phyloP scores from a whole-genome alignment of 2,888 invertebrate genomes.

The Heteropelma amictum region DNA sequence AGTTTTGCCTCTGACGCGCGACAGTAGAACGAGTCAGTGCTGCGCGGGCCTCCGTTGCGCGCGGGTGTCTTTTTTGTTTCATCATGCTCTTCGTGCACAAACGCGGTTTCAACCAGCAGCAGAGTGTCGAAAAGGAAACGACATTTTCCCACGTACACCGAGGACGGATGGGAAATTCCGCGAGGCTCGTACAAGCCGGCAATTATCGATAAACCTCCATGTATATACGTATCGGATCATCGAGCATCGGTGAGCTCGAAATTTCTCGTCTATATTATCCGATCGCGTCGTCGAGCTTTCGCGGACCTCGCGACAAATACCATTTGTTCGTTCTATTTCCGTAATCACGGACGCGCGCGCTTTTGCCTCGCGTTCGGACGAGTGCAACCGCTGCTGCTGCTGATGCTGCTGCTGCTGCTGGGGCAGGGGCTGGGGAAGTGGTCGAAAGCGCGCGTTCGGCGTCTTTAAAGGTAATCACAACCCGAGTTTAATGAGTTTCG shows the following conservation, averaged over 20 bases:
- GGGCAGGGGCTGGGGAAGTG: slow-evolving; percentile 35
- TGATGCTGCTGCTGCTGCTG: neutral
- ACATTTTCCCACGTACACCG: no score
- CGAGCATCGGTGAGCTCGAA: slow-evolving; percentile 10
- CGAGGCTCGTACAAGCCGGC: neutral
- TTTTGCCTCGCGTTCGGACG: neutral
- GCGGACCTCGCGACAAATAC: slow-evolving; percentile 15
- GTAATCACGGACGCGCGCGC: slow-evolving; percentile 25
- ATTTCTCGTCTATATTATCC: slow-evolving; percentile 25
- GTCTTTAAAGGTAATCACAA: slow-evolving; percentile 11
- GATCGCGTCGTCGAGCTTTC: neutral
- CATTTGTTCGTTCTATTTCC: slow-evolving; percentile 58
- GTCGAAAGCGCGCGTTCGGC: neutral
- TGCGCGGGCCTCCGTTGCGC: slow-evolving; percentile 73
- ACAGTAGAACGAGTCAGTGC: slow-evolving; percentile 71
- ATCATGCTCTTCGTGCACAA: slow-evolving; percentile 46
- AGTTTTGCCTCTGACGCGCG: slow-evolving; percentile 30
- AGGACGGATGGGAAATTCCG: neutral
- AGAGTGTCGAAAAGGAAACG: neutral
- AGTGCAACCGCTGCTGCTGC: neutral
- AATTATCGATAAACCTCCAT: neutral
- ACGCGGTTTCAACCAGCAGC: slow-evolving; percentile 3
- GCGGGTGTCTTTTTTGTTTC: slow-evolving; percentile 68
- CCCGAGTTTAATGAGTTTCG: slow-evolving; percentile 7
- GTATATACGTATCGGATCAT: neutral